Evolutionary conservation across 2,113 vertebrate genomes (phyloP).

Genomic region (Catharus minimus): DNA sequence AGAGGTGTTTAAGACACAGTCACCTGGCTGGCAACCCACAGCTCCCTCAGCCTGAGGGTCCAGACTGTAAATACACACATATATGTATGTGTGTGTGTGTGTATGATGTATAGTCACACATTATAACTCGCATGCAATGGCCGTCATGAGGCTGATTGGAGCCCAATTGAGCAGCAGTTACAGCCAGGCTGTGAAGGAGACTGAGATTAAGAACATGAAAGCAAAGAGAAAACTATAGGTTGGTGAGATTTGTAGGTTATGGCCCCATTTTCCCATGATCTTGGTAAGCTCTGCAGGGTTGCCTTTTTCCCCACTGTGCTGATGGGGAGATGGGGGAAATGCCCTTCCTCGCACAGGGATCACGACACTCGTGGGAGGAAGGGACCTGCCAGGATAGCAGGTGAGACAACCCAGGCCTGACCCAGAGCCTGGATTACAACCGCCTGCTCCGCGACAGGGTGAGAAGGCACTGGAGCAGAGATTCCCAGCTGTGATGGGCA

Average conservation of each 20-base stretch:
- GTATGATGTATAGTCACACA: neutral
- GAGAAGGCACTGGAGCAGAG: conserved; percentile 53
- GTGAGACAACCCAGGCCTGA: conserved; percentile 39
- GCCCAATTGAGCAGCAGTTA: neutral
- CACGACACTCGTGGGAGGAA: rapidly evolving
- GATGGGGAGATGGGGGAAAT: neutral
- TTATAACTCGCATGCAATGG: neutral
- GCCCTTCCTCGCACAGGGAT: neutral
- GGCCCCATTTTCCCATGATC: neutral
- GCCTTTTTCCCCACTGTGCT: neutral
- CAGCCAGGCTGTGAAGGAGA: neutral
- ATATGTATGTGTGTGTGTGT: no score
- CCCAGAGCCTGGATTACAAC: conserved; percentile 42
- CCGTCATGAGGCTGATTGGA: neutral
- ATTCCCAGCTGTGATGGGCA: conserved; percentile 50
- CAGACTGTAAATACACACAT: neutral
- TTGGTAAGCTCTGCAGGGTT: neutral
- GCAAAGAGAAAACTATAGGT: neutral
- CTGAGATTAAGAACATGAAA: neutral
- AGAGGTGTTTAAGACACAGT: neutral
- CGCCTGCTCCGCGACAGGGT: neutral
- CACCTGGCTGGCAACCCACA: neutral
- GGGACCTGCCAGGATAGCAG: neutral
- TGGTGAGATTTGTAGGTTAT: neutral
- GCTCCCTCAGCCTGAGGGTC: neutral